Percentiles rank a stretch among this genome's conserved stretches.
These are phyloP conservation scores for Odontophorus gujanensis DNA, from an alignment of 2,113 vertebrate genomes.

Conservation along the genomic window DNA sequence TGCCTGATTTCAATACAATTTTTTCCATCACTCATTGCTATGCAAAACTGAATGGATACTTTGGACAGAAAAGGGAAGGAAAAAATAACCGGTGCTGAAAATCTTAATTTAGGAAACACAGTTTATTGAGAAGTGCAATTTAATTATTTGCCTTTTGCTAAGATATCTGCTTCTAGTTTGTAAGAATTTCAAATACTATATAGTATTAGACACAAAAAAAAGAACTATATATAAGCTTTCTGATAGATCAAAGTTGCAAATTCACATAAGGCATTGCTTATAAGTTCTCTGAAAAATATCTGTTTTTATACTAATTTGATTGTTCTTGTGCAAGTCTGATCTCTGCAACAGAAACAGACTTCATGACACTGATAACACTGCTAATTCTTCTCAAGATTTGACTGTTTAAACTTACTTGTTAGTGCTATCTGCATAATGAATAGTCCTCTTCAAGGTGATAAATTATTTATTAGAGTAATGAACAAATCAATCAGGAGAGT, in stretches of 20 bases:
- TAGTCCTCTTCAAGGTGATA: slow-evolving; percentile 72
- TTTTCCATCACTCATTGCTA: background rate
- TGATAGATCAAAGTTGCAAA: background rate
- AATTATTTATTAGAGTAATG: slow-evolving; percentile 82
- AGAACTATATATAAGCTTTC: background rate
- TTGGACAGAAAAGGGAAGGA: background rate
- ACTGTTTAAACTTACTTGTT: slow-evolving; percentile 65
- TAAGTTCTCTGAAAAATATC: background rate
- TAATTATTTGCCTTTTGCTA: slow-evolving; percentile 13
- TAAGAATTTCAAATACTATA: background rate
- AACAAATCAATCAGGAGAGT: slow-evolving; percentile 77
- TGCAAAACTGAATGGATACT: background rate
- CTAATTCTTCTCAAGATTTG: slow-evolving; percentile 49
- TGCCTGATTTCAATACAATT: background rate
- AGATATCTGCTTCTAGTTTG: background rate
- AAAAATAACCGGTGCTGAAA: background rate
- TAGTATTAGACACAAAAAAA: background rate
- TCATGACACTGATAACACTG: background rate
- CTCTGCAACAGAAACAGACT: background rate
- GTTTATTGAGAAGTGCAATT: background rate
- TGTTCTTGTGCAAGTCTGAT: background rate
- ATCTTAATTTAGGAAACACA: slow-evolving; percentile 12
- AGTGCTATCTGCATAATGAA: slow-evolving; percentile 69
- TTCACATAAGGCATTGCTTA: background rate
- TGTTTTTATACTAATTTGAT: background rate